Evolutionary conservation across 2,113 vertebrate genomes (phyloP), one percentile per base, ranked within the genome.

Genomic region (Oncorhynchus masou): DNA sequence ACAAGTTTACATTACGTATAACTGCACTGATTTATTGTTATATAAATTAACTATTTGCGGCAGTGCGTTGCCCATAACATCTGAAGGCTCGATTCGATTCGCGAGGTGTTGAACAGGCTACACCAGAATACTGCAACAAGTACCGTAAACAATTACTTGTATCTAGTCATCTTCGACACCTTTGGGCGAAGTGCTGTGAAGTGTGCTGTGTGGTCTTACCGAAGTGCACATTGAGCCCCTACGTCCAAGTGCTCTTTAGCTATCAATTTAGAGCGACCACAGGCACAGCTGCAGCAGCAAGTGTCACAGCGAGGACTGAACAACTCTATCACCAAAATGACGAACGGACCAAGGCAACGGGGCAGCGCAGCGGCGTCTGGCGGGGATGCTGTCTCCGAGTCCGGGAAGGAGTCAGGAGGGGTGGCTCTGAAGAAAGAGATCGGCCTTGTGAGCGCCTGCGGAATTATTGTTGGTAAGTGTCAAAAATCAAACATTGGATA

Each of bases 351-450:
- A 0, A 91, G 94, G 75, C 91, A 91, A 29, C 87, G 95, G 19
- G 88, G 85, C 13, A 90, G 87, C 86, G 84, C 90, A 13, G 75
- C 83, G 15, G 74, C 85, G 1, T 83, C 82, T 4, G 60, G 70
- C 49, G 89, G 87, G 59, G 92, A 92, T 82, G 87, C 82, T 74
- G 86, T 81, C 22, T 71, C 68, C 34, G 76, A 74, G 24, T 3
- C 66, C 0, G 84, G 71, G 22, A 73, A 84, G 60, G 73, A 86
- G 39, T 69, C 87, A 77, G 83, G 81, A 2, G 94, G 93, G 3
- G 96, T 97, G 16, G 94, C 94, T 3, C 93, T 97, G 81, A 97
- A 97, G 93, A 96, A 97, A 60, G 95, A 97, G 77, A 97, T 97
- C 57, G 96, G 96, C 34, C 93, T 97, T 16, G 93, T 96, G 78